These are phyloP conservation scores for Cataglyphis livida DNA, from an alignment of 2,888 invertebrate species.

Conservation along the genomic window DNA sequence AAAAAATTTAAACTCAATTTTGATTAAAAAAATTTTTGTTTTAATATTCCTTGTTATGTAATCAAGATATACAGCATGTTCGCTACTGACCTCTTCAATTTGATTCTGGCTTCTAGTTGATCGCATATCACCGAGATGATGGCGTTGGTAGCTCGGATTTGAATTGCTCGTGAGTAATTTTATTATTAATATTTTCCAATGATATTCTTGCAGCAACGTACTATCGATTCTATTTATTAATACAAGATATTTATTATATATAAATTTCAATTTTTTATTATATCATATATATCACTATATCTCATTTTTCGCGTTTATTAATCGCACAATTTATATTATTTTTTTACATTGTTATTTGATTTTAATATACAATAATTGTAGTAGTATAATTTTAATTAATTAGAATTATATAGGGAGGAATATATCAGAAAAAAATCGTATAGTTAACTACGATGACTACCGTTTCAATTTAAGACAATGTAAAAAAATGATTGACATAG, in stretches of 20 bases:
- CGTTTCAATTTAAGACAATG: background rate
- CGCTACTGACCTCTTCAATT: constrained; percentile 24
- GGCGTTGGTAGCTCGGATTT: constrained; percentile 33
- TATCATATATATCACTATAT: background rate
- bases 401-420: background rate
- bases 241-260: background rate
- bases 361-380: background rate
- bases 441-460: background rate
- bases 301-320: background rate
- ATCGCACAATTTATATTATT: background rate
- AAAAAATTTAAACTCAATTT: background rate
- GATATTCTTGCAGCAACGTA: background rate
- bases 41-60: background rate
- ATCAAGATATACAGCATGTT: background rate
- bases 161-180: background rate
- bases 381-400: background rate
- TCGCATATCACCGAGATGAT: constrained; percentile 15
- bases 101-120: constrained; percentile 5
- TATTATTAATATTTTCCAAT: background rate
- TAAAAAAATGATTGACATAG: background rate
- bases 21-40: background rate
- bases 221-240: background rate
- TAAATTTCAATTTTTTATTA: background rate
- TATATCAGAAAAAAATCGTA: background rate
- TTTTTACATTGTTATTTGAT: background rate